Percentiles rank a stretch among this genome's conserved stretches.
Evolutionary conservation across 2,888 invertebrate genomes (phyloP).

Genomic region (Heteromyza rotundicornis): DNA sequence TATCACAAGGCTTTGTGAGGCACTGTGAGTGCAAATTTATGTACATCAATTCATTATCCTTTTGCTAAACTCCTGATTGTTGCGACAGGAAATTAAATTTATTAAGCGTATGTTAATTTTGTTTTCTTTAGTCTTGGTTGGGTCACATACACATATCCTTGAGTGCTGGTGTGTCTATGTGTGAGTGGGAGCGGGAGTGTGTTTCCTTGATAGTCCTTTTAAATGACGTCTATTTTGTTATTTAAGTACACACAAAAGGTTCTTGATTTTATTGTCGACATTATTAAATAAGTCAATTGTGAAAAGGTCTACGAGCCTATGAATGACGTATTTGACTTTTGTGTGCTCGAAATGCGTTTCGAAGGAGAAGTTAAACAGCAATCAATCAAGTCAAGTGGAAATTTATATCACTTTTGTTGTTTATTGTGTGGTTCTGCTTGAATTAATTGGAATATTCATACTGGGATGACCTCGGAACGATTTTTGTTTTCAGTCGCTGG

Average conservation of each 20-base stretch:
- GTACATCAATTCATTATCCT: constrained; percentile 23
- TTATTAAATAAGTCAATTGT: too few species aligned
- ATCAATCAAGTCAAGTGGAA: constrained; percentile 54
- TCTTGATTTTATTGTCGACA: too few species aligned
- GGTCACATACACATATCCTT: too few species aligned
- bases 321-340: background rate
- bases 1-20: background rate
- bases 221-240: background rate
- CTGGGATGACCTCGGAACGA: too few species aligned
- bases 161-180: background rate
- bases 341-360: constrained; percentile 2
- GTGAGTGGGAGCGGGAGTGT: background rate
- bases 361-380: constrained; percentile 35
- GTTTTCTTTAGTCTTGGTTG: too few species aligned
- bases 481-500: too few species aligned
- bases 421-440: too few species aligned
- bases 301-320: too few species aligned
- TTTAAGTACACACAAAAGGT: too few species aligned
- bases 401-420: constrained; percentile 55
- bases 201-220: background rate
- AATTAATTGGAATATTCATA: constrained; percentile 54
- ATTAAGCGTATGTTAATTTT: too few species aligned
- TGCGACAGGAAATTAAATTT: constrained; percentile 15
- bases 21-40: constrained; percentile 16
- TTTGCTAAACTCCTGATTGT: constrained; percentile 4